Conservation (phyloP, 2,888 invertebrate species). For the Chymomyza caudatula region DNA sequence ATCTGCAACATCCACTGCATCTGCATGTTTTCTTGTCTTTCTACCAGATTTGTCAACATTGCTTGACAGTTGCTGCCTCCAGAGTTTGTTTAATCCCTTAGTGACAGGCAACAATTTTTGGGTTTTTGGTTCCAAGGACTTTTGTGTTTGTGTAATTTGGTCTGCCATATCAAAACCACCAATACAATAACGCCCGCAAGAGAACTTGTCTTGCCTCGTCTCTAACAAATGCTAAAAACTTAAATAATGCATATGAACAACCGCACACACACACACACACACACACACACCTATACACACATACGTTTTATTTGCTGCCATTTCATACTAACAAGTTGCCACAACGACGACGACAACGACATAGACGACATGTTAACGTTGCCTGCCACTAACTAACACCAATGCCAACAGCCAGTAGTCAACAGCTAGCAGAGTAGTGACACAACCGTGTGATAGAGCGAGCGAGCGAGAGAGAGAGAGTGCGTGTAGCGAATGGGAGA, state of each 20-base stretch:
- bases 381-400: constrained; percentile 34
- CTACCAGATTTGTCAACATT: too few relatives aligned
- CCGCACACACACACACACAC: constrained; percentile 3
- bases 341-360: constrained; percentile 17
- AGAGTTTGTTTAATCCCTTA: too few relatives aligned
- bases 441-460: not conserved
- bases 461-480: not conserved
- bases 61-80: too few relatives aligned
- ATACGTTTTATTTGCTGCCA: constrained; percentile 37
- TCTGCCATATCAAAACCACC: not conserved
- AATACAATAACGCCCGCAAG: not conserved
- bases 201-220: constrained; percentile 4
- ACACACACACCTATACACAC: not conserved
- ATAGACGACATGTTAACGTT: constrained; percentile 26
- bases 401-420: too few relatives aligned
- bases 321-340: constrained; percentile 10
- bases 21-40: too few relatives aligned
- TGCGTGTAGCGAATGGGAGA: not conserved
- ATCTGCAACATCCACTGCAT: too few relatives aligned
- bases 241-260: not conserved
- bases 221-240: constrained; percentile 37
- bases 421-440: too few relatives aligned
- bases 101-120: not conserved
- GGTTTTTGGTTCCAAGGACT: constrained; percentile 21
- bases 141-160: not conserved